Base-by-base conservation (phyloP, 2,888 invertebrate species). In the Drosophila ezoana region DNA sequence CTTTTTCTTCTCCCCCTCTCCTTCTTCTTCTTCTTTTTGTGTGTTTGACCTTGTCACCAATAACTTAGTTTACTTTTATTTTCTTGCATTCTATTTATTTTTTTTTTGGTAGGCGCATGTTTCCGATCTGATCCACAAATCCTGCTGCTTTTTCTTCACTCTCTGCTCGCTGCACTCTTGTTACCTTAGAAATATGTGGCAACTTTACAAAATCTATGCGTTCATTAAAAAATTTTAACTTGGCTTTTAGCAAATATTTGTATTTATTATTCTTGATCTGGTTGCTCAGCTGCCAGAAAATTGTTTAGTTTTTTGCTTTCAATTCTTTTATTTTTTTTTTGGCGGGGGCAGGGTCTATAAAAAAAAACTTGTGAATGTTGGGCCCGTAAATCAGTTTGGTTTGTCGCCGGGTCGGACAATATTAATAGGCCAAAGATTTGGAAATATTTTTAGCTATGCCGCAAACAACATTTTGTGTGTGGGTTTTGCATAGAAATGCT, bases 211-310 rank as follows among this genome's bases (percentile, higher is more conserved):
- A 47, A 49, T 56, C 43, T 58, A n/a, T 68, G 16, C 35, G 48
- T 20, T 33, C 23, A 62, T 80, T 48, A 48, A 47, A 60, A 72
- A 60, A 71, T 37, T 53, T 52, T 70, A 56, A 33, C 51, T 40
- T 38, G 33, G 35, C 20, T 48, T 10, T 28, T n/a, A 23, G 58
- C 40, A 56, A 52, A 74, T 74, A 45, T 74, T 64, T 47, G 43
- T 63, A 84, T 85, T 81, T 81, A 84, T 77, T 77, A 43, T 64
- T 75, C 81, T 69, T 70, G 75, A 75, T 82, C 77, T 75, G 79
- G 45, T 49, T 44, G 65, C 63, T 68, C 78, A 78, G 81, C 81
- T 81, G 81, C 82, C 80, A 72, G 68, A 35, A 60, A 66, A 79
- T 53, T 38, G 56, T 60, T 47, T 54, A 44, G 51, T 59, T 56